phyloP scores from a whole-genome alignment of 1,140 invertebrate species.

The Orius insidiosus region DNA sequence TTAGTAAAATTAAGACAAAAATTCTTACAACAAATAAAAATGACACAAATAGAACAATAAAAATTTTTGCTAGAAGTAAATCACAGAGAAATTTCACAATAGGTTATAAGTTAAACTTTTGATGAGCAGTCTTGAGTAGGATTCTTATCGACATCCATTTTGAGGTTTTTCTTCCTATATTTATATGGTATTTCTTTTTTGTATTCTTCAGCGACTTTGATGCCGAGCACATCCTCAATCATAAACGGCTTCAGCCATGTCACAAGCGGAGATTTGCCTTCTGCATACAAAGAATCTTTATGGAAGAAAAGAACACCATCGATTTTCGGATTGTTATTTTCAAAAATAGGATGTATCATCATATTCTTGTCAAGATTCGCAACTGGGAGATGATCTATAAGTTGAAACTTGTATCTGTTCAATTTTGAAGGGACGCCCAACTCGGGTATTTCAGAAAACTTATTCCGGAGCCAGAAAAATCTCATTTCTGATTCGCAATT shows the following conservation, averaged over 20 bases:
- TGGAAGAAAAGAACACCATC: conserved; percentile 76
- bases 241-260: conserved; percentile 26
- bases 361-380: not conserved
- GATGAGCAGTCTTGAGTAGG: too few relatives aligned
- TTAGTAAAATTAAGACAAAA: too few relatives aligned
- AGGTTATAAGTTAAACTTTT: too few relatives aligned
- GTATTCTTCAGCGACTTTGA: conserved; percentile 1
- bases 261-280: conserved; percentile 64
- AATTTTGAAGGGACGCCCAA: not conserved
- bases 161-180: too few relatives aligned
- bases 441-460: conserved; percentile 1
- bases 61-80: too few relatives aligned
- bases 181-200: conserved; percentile 8
- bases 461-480: conserved; percentile 7
- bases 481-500: conserved; percentile 11
- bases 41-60: too few relatives aligned
- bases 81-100: too few relatives aligned
- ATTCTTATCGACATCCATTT: too few relatives aligned
- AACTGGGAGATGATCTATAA: conserved; percentile 1
- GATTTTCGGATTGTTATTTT: conserved; percentile 3
- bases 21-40: too few relatives aligned
- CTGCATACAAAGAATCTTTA: conserved; percentile 53
- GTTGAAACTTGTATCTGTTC: conserved; percentile 2
- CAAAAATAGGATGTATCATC: conserved; percentile 1
- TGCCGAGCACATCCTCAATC: conserved; percentile 13